Evolutionary conservation across 37 sponge, comb jelly and placozoan genomes (phyloP), one percentile per base, ranked within the genome.

Genomic region (Ephydatia muelleri): DNA sequence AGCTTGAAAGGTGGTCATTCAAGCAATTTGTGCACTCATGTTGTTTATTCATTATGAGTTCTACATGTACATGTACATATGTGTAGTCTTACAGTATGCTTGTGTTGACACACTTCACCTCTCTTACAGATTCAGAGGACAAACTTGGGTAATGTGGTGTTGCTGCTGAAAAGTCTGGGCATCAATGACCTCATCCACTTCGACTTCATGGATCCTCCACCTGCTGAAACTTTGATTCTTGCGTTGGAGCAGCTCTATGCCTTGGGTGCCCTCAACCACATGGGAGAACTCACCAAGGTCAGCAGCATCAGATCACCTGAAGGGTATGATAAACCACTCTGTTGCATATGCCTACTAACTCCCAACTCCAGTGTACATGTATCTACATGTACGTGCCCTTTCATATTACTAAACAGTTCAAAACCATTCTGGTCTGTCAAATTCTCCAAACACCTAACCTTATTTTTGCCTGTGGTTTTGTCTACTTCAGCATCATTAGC

Each of bases 151-250:
- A 97, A 95, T 90, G 99, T 99, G 12, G 97, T 97, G 13, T 86
- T 99, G 14, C 38, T 99, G 81, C 72, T 99, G 64, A 99, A 99
- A 84, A 91, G 92, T 66, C 79, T 99, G 29, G 99, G 99, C 23
- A 97, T 99, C 33, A 93, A 97, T 85, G 97, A 99, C 77, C 86
- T 99, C 31, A 85, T 99, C 23, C 92, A 97, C 73, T 99, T 99
- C 92, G 97, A 99, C 75, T 99, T 97, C 86, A 93, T 99, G 95
- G 97, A 97, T 76, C 97, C 99, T 26, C 99, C 99, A 14, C 99
- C 99, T 65, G 88, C 99, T 31, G 97, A 99, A 65, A 94, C 94
- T 0, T 91, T 99, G 77, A 92, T 99, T 65, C 73, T 92, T 32
- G 97, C 99, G 34, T 83, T 99, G 67, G 99, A 99, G 74, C 99